phyloP scores from a whole-genome alignment of 64 coral and sea anemone genomes.

The Stylophora pistillata region DNA sequence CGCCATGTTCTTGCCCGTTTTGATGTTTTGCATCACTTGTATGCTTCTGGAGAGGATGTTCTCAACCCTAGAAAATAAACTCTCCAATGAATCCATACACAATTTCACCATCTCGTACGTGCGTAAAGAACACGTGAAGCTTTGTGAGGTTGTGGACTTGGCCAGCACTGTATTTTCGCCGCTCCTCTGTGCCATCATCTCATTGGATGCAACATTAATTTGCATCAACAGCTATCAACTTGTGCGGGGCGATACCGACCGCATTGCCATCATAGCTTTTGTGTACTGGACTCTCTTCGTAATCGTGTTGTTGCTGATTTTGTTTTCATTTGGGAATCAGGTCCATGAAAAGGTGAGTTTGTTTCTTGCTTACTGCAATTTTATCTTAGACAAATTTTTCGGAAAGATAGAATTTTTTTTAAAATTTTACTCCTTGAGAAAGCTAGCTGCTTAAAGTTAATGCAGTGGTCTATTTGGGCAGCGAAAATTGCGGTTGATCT shows the following conservation, averaged over 20 bases:
- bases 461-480: no score
- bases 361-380: no score
- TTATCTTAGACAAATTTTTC: no score
- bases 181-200: neutral
- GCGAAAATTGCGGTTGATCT: no score
- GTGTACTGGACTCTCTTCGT: neutral
- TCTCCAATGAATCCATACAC: neutral
- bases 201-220: neutral
- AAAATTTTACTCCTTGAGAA: no score
- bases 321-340: neutral
- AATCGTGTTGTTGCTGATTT: neutral
- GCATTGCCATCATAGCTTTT: neutral
- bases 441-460: no score
- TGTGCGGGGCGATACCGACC: neutral
- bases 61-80: neutral
- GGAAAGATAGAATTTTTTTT: no score
- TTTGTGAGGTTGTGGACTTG: neutral
- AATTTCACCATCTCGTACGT: neutral
- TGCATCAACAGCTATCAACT: slow-evolving; percentile 1
- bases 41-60: neutral
- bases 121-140: neutral
- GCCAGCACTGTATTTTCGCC: slow-evolving; percentile 6
- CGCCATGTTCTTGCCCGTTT: neutral
- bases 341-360: neutral
- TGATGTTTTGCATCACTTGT: neutral